phyloP scores from a whole-genome alignment of 2,888 invertebrate genomes.

The Phaonia tiefii region DNA sequence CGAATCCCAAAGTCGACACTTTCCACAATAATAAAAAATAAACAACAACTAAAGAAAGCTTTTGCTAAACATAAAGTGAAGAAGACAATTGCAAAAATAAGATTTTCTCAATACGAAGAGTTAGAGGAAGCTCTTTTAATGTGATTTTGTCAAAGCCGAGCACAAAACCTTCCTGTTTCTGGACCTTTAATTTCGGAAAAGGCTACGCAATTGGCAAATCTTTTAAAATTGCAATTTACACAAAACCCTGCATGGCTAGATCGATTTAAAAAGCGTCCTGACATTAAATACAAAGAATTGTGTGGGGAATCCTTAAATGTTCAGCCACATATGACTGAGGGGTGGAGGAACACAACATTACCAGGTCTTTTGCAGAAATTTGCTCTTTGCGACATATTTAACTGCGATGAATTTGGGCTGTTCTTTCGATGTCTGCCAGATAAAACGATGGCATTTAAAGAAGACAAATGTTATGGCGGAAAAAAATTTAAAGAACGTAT shows the following conservation, averaged over 20 bases:
- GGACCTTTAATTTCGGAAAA: too few relatives aligned
- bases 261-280: neutral
- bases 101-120: too few relatives aligned
- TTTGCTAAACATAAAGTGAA: neutral
- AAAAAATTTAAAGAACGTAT: too few relatives aligned
- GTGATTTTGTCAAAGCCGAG: too few relatives aligned
- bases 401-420: neutral
- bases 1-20: too few relatives aligned
- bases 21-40: too few relatives aligned
- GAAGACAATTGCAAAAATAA: neutral
- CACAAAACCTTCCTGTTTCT: neutral
- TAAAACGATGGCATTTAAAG: neutral
- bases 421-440: slow-evolving; percentile 22
- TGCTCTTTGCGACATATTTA: too few relatives aligned
- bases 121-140: too few relatives aligned
- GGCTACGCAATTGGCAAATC: too few relatives aligned
- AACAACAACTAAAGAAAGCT: neutral
- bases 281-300: neutral
- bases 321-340: neutral
- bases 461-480: too few relatives aligned
- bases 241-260: neutral
- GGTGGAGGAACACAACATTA: neutral
- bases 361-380: neutral
- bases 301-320: slow-evolving; percentile 5
- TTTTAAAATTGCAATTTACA: too few relatives aligned